phyloP scores from a whole-genome alignment of 2,888 invertebrate species.

The Cephus pygmeus region DNA sequence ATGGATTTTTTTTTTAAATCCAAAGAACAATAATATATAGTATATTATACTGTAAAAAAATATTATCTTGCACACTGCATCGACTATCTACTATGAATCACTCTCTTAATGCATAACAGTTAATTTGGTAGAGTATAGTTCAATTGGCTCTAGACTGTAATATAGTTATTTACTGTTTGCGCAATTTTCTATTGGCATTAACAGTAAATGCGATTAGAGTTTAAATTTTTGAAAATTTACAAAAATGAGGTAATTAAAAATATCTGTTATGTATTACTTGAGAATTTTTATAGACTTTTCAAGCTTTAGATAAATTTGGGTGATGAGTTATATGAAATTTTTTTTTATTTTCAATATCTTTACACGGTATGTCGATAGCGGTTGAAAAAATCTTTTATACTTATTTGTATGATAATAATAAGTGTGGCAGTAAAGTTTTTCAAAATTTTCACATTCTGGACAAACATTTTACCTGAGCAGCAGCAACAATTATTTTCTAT shows the following conservation, averaged over 20 bases:
- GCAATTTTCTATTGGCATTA: not conserved
- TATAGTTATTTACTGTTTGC: not conserved
- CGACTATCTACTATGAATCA: not conserved
- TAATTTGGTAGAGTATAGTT: not conserved
- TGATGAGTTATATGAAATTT: not conserved
- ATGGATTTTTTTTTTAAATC: not conserved
- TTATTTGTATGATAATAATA: too few species aligned
- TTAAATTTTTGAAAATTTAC: not conserved
- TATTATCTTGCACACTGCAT: not conserved
- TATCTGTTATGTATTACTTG: not conserved
- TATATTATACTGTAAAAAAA: not conserved
- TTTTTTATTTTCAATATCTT: not conserved
- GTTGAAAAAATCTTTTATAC: not conserved
- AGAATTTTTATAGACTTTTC: not conserved
- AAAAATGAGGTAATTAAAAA: not conserved
- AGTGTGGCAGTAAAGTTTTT: too few species aligned
- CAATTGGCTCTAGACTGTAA: not conserved
- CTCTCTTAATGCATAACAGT: not conserved
- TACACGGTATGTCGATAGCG: not conserved
- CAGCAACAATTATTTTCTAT: too few species aligned
- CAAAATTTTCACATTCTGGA: too few species aligned
- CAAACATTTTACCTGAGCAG: too few species aligned
- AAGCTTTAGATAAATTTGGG: not conserved
- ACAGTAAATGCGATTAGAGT: not conserved
- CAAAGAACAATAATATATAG: not conserved